Base-by-base conservation (phyloP, 2,113 vertebrate species). In the Psilopsiagon aurifrons region DNA sequence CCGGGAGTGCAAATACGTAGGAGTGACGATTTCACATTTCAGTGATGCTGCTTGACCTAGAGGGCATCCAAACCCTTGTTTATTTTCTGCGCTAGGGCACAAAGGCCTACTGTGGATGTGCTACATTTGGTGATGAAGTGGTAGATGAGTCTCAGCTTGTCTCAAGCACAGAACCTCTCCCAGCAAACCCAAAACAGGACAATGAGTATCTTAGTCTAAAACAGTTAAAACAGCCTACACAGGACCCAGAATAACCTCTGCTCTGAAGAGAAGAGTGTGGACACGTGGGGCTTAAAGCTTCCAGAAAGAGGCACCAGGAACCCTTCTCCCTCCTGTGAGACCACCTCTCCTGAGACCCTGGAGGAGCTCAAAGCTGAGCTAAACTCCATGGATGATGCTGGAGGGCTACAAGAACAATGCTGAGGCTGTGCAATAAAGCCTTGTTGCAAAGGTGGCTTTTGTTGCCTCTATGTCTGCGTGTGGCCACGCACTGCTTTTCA, bases 381-480 rank as follows among this genome's bases (percentile, higher is more conserved):
- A 87, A 96, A 76, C 94, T 86, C 92, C 69, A 94, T 90, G 68
- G 95, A 92, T 41, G 66, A 68, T 94, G 73, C 90, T 92, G 88
- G 95, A 96, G 95, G 55, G 83, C 91, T 84, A 75, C 83, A 95
- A 95, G 94, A 95, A 97, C 86, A 97, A 95, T 96, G 86, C 90
- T 92, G 94, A 97, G 83, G 90, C 86, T 67, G 81, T 78, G 91
- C 88, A 95, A 95, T 69, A 96, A 96, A 96, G 95, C 92, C 95
- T 95, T 33, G 60, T 95, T 97, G 94, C 94, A 95, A 86, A 83
- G 91, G 91, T 82, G 81, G 96, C 95, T 95, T 97, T 97, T 96
- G 89, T 68, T 89, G 91, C 87, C 67, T 95, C 83, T 96, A 0
- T 93, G 88, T 67, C 95, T 94, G 93, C 86, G 75, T 95, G 95